These are phyloP conservation scores for Hoplostethus mediterraneus DNA, from an alignment of 2,797 vertebrate species.

Conservation along the genomic window DNA sequence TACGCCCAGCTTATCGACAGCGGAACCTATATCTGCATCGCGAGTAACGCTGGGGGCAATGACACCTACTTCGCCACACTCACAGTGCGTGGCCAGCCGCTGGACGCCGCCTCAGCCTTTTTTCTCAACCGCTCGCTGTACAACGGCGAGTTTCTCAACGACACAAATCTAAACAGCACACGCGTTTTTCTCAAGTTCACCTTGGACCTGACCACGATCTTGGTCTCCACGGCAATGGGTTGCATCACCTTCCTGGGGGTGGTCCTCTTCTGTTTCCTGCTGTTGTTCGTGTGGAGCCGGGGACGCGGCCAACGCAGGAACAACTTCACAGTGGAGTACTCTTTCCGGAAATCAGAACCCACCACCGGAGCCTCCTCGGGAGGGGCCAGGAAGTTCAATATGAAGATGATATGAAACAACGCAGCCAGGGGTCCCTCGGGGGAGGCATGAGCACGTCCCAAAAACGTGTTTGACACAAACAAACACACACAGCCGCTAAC, in stretches of 20 bases:
- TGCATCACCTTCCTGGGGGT: slow-evolving; percentile 99
- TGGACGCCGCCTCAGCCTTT: slow-evolving; percentile 84
- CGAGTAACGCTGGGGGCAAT: slow-evolving; percentile 96
- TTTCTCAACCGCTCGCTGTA: slow-evolving; percentile 90
- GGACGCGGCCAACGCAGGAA: slow-evolving; percentile 97
- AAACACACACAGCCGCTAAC: slow-evolving; percentile 83
- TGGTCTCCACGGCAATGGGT: slow-evolving; percentile 99
- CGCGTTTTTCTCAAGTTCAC: slow-evolving; percentile 94
- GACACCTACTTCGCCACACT: slow-evolving; percentile 97
- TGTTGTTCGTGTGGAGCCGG: slow-evolving; percentile 98
- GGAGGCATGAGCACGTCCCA: slow-evolving; percentile 86
- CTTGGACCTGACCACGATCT: slow-evolving; percentile 96
- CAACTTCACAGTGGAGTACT: slow-evolving; percentile 98
- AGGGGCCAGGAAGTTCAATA: slow-evolving; percentile 96
- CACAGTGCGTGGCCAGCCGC: slow-evolving; percentile 86
- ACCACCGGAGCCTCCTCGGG: slow-evolving; percentile 87
- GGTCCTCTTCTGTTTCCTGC: slow-evolving; percentile 98
- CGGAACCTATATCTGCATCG: slow-evolving; percentile 98
- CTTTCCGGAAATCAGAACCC: slow-evolving; percentile 96
- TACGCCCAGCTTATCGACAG: slow-evolving; percentile 94
- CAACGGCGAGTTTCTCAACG: slow-evolving; percentile 88
- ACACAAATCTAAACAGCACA: slow-evolving; percentile 92
- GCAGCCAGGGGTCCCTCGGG: slow-evolving; percentile 87
- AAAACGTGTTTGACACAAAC: slow-evolving; percentile 79
- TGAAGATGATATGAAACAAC: slow-evolving; percentile 99